phyloP scores from a whole-genome alignment of 2,797 vertebrate genomes.

The Chelidonichthys spinosus region DNA sequence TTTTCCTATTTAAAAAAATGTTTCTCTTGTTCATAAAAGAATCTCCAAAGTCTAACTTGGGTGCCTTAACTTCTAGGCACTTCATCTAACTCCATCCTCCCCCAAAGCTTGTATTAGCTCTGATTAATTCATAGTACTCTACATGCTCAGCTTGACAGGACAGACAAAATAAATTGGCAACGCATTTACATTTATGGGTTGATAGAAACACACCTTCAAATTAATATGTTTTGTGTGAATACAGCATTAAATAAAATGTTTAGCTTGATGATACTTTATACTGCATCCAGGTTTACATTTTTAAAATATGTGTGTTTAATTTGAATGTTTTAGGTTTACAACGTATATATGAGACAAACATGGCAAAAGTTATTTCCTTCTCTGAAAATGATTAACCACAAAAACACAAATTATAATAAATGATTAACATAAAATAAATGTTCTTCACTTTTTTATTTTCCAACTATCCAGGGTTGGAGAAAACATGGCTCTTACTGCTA shows the following conservation, averaged over 20 bases:
- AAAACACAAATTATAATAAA: neutral
- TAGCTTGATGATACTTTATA: neutral
- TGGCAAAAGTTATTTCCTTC: neutral
- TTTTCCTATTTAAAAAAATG: neutral
- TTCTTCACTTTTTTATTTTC: neutral
- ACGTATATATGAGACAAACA: neutral
- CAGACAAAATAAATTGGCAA: neutral
- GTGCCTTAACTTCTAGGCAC: neutral
- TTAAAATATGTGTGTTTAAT: neutral
- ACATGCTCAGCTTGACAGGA: neutral
- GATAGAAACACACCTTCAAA: neutral
- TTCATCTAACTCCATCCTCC: neutral
- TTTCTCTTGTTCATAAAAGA: neutral
- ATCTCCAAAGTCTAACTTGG: neutral
- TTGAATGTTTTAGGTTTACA: neutral
- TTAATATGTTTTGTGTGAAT: neutral
- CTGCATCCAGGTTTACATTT: neutral
- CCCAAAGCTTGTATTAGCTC: too few relatives aligned
- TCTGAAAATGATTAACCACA: neutral
- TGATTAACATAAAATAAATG: neutral
- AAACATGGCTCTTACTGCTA: conserved; percentile 91
- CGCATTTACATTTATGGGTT: neutral
- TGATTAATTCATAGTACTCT: neutral
- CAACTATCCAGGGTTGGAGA: conserved; percentile 87
- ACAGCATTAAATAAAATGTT: neutral